Evolutionary conservation across 2,888 invertebrate genomes (phyloP), one percentile per base, ranked within the genome.

Genomic region (Pristionchus fissidentatus): DNA sequence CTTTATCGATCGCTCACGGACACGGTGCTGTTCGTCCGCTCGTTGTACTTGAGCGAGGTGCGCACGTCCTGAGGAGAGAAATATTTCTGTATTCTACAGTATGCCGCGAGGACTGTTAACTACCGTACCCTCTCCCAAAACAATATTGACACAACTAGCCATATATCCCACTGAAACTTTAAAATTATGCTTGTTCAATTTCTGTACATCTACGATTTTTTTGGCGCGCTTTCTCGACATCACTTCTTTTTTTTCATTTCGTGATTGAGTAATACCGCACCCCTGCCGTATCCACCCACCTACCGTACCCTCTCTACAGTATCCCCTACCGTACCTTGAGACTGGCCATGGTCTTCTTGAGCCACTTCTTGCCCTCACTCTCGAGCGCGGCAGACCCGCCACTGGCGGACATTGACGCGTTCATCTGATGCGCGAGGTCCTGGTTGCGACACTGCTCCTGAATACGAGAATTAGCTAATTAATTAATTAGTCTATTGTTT

Each of bases 281-380:
- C n/a, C n/a, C n/a, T n/a, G 52, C n/a, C 52, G 15, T 52, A 3
- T 52, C n/a, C 19, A 5, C 52, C 52, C 3, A 22, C 15, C 52
- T 22, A 22, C 22, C 5, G 52, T 57, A 3, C 1, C 57, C 29
- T 29, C n/a, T 26, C 52, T 35, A 5, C 35, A 35, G 15, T 35
- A 15, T 35, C 13, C 32, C 35, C 62, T 13, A 3, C 29, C 87
- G 8, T 15, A 81, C 80, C 80, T 94, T 93, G 84, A 95, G 93
- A 38, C 94, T 94, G 43, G 94, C 94, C 90, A 98, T 94, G 0
- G 97, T 97, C 93, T 97, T 97, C 87, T 96, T 96, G 83, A 98
- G 94, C 98, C 98, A 98, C 0, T 96, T 88, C 35, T 83, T 82
- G 4, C 84, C 79, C 46, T 85, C 87, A 41, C 70, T 80, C 26